Percentiles rank a stretch among this genome's conserved stretches.
Conservation (phyloP, 2,888 invertebrate genomes). For the Zootermopsis nevadensis region DNA sequence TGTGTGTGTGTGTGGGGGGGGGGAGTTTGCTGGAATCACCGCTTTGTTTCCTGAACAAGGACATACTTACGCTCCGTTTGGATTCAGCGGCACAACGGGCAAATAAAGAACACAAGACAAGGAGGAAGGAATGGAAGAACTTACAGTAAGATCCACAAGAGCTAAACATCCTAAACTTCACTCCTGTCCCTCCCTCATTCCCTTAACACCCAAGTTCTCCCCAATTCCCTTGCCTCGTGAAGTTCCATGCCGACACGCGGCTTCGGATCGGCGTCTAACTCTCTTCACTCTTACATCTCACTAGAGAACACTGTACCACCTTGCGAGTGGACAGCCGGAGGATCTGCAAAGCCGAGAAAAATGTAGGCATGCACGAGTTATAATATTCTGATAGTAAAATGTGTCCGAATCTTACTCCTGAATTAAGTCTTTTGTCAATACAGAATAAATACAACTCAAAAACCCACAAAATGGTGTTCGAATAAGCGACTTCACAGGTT, state of each 20-base stretch:
- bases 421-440: too few species aligned
- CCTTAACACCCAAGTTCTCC: conserved; percentile 42
- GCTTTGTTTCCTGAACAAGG: not conserved
- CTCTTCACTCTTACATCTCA: conserved; percentile 3
- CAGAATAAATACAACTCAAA: too few species aligned
- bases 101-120: not conserved
- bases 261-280: conserved; percentile 37
- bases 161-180: conserved; percentile 43
- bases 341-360: not conserved
- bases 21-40: too few species aligned
- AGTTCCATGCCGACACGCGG: conserved; percentile 41
- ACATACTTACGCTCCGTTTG: not conserved
- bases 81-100: not conserved
- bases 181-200: conserved; percentile 14
- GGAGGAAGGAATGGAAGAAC: not conserved
- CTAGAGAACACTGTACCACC: not conserved
- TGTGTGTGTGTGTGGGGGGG: too few species aligned
- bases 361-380: not conserved
- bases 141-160: not conserved
- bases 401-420: too few species aligned
- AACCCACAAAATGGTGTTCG: too few species aligned
- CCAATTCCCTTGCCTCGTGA: conserved; percentile 48
- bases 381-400: too few species aligned
- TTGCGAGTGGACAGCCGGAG: conserved; percentile 16
- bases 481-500: too few species aligned